Conservation (phyloP, 2,888 invertebrate genomes). For the Caenorhabditis macrosperma region DNA sequence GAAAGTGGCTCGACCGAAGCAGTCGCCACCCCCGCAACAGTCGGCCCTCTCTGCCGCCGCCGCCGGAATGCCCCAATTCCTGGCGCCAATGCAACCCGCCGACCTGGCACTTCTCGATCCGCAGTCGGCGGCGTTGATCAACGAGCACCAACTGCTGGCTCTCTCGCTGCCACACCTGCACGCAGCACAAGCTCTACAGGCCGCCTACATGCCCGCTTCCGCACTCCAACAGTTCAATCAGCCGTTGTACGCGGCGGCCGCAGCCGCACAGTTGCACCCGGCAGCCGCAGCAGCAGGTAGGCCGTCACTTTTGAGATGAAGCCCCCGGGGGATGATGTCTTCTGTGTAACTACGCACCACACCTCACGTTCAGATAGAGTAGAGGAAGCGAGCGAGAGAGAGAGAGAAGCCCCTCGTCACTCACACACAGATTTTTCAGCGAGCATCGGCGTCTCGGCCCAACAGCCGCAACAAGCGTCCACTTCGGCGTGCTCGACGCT, state of each 20-base stretch:
- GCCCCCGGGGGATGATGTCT: too few relatives aligned
- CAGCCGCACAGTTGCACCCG: slow-evolving; percentile 85
- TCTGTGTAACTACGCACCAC: background rate
- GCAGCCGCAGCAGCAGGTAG: slow-evolving; percentile 51
- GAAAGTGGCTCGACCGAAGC: slow-evolving; percentile 99
- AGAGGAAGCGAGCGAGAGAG: background rate
- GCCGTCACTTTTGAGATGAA: background rate
- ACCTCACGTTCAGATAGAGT: background rate
- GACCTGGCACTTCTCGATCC: slow-evolving; percentile 48
- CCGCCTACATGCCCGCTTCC: slow-evolving; percentile 62
- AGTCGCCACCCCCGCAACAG: slow-evolving; percentile 75
- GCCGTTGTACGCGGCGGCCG: slow-evolving; percentile 63
- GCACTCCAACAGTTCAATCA: slow-evolving; percentile 61
- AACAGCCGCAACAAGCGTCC: slow-evolving; percentile 87
- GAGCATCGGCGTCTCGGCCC: slow-evolving; percentile 29
- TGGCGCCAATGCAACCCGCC: slow-evolving; percentile 64
- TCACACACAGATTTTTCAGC: slow-evolving; percentile 22
- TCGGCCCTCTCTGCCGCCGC: slow-evolving; percentile 54
- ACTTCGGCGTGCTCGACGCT: slow-evolving; percentile 86
- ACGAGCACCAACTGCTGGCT: slow-evolving; percentile 67
- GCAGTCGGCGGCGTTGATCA: slow-evolving; percentile 55
- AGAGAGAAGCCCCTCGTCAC: background rate
- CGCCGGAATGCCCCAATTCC: slow-evolving; percentile 59
- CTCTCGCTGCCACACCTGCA: slow-evolving; percentile 75
- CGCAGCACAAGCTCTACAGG: slow-evolving; percentile 61